phyloP scores from a whole-genome alignment of 2,888 invertebrate genomes.

The Hyalella azteca region DNA sequence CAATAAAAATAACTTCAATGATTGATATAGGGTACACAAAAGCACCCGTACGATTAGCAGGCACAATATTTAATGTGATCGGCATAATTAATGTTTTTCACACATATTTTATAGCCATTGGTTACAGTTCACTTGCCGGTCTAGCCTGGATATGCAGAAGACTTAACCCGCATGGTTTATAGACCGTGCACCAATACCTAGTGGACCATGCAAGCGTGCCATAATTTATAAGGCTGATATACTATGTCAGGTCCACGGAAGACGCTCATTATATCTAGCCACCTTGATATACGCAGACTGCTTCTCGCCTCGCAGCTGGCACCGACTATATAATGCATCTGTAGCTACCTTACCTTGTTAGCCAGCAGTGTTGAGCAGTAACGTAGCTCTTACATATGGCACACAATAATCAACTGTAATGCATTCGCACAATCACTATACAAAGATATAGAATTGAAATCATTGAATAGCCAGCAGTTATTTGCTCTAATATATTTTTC shows the following conservation, averaged over 20 bases:
- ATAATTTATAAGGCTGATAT: slow-evolving; percentile 5
- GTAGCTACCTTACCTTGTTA: neutral
- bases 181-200: neutral
- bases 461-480: no score
- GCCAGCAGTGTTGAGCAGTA: no score
- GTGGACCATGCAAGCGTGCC: neutral
- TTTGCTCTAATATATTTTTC: no score
- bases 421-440: no score
- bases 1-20: neutral
- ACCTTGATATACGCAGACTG: slow-evolving; percentile 9
- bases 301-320: neutral
- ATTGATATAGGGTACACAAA: no score
- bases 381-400: no score
- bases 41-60: no score
- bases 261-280: slow-evolving; percentile 8
- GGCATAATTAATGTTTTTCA: neutral
- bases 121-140: neutral
- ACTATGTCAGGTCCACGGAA: slow-evolving; percentile 5
- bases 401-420: no score
- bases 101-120: neutral
- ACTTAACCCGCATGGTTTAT: neutral
- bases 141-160: neutral
- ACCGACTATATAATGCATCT: no score
- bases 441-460: no score
- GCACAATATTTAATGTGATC: neutral